Conservation (phyloP, 2,888 invertebrate genomes). For the Harpalus rubripes region DNA sequence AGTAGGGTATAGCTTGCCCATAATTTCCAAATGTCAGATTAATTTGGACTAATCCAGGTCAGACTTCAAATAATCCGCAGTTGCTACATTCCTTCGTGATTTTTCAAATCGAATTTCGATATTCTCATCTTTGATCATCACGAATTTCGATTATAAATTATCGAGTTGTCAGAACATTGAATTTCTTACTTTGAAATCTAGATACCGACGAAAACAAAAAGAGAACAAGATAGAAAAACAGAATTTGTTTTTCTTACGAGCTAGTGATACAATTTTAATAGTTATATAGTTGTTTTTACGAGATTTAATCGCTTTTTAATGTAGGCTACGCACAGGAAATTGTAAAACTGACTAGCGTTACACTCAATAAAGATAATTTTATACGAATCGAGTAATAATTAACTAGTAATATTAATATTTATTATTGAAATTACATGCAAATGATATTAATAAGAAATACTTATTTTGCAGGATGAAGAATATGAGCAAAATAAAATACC, state of each 20-base stretch:
- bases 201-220: background rate
- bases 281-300: conserved; percentile 2
- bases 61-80: conserved; percentile 52
- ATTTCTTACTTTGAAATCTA: conserved; percentile 9
- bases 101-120: conserved; percentile 24
- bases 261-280: background rate
- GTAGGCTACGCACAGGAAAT: conserved; percentile 1
- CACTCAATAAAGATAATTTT: conserved; percentile 25
- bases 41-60: conserved; percentile 42
- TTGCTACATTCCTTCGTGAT: conserved; percentile 59
- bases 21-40: conserved; percentile 58
- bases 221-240: background rate
- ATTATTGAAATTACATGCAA: conserved; percentile 10
- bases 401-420: conserved; percentile 13
- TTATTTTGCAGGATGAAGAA: conserved; percentile 4
- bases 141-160: conserved; percentile 53
- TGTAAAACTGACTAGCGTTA: conserved; percentile 18
- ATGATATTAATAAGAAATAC: conserved; percentile 1
- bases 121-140: conserved; percentile 42
- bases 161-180: conserved; percentile 30
- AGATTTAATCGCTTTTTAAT: conserved; percentile 21
- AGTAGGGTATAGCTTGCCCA: conserved; percentile 46
- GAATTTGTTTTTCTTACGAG: background rate
- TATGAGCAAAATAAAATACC: background rate
- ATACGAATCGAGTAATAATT: background rate